Evolutionary conservation across 2,797 vertebrate species (phyloP).

Genomic region (Sebastes kiyomatsui): DNA sequence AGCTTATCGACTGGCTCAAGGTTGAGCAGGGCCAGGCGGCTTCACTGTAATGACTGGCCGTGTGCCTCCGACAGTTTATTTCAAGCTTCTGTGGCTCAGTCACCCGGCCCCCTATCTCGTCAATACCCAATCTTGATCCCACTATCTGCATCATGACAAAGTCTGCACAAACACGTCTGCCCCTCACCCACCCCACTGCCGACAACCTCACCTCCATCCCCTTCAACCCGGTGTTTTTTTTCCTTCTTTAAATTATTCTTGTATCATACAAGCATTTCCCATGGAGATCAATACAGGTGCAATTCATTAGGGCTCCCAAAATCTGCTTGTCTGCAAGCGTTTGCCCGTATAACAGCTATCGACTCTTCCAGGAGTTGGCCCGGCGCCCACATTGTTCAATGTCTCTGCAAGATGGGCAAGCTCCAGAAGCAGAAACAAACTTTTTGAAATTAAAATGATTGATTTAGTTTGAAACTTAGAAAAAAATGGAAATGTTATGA

Average conservation of each 20-base stretch:
- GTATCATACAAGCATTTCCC: constrained; percentile 94
- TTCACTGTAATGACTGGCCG: constrained; percentile 92
- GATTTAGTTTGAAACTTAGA: constrained; percentile 72
- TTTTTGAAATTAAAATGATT: constrained; percentile 88
- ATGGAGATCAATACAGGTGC: constrained; percentile 93
- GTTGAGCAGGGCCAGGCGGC: constrained; percentile 90
- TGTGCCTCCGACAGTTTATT: constrained; percentile 90
- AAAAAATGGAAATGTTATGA: background rate
- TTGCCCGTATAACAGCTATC: constrained; percentile 89
- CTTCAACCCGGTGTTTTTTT: constrained; percentile 4
- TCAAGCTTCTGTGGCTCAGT: constrained; percentile 92
- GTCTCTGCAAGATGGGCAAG: constrained; percentile 81
- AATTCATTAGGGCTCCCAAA: constrained; percentile 91
- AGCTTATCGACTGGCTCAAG: constrained; percentile 95
- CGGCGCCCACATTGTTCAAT: constrained; percentile 84
- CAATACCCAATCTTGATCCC: constrained; percentile 98
- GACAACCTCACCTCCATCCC: constrained; percentile 34
- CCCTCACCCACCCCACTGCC: constrained; percentile 2
- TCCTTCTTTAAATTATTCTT: constrained; percentile 86
- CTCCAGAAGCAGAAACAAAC: constrained; percentile 85
- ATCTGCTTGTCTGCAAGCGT: constrained; percentile 86
- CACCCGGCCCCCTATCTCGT: constrained; percentile 88
- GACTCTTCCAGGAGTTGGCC: constrained; percentile 73
- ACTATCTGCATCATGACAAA: constrained; percentile 85
- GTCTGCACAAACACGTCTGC: constrained; percentile 57